These are phyloP conservation scores for Gobio occitaniae DNA, from an alignment of 2,797 vertebrate genomes.

Conservation along the genomic window DNA sequence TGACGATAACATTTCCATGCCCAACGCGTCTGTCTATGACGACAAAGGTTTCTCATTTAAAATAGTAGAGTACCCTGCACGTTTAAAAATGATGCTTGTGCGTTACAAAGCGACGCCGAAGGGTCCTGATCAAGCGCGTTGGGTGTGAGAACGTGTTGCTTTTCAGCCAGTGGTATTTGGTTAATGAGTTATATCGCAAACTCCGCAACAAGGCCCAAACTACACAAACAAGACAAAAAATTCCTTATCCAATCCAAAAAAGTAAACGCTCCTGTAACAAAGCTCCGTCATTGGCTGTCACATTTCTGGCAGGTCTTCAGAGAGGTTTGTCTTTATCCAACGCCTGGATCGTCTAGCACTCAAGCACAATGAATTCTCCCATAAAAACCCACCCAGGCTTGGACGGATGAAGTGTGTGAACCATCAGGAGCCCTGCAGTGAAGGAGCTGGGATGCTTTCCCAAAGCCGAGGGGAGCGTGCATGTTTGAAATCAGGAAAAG, in stretches of 20 bases:
- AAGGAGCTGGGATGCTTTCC: constrained; percentile 64
- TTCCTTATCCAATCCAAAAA: constrained; percentile 46
- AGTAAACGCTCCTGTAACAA: constrained; percentile 50
- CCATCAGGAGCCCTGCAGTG: constrained; percentile 61
- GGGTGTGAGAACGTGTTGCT: no score
- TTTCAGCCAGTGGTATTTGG: constrained; percentile 30
- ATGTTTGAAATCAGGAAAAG: constrained; percentile 55
- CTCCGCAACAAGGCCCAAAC: background rate
- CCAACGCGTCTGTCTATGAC: no score
- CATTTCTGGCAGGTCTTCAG: constrained; percentile 47
- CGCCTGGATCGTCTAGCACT: constrained; percentile 38
- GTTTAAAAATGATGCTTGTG: no score
- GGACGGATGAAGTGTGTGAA: constrained; percentile 57
- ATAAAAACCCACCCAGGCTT: constrained; percentile 54
- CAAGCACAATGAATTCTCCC: constrained; percentile 51
- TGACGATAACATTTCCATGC: no score
- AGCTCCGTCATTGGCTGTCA: constrained; percentile 56
- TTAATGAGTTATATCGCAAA: constrained; percentile 41
- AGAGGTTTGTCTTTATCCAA: constrained; percentile 45
- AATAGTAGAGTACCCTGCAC: no score
- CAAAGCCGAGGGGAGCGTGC: constrained; percentile 58
- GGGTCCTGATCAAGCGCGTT: no score
- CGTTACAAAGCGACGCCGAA: no score
- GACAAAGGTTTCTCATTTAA: no score
- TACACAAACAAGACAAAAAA: constrained; percentile 32